Evolutionary conservation across 2,888 invertebrate genomes (phyloP).

Genomic region (Stenodera caucasica): DNA sequence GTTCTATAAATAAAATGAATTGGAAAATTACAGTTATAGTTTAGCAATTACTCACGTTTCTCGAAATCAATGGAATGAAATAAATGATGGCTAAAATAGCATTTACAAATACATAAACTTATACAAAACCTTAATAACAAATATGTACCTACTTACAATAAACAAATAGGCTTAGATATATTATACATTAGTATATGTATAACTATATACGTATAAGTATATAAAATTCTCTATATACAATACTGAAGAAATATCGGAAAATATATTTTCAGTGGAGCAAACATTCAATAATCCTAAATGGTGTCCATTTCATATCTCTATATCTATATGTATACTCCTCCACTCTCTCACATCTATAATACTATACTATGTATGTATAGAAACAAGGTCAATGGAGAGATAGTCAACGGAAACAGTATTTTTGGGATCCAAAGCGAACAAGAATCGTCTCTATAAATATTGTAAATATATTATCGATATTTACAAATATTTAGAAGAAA

Average conservation of each 20-base stretch:
- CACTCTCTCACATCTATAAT: background rate
- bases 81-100: too few relatives aligned
- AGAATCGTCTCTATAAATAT: background rate
- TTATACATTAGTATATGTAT: too few relatives aligned
- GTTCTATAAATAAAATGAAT: background rate
- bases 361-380: too few relatives aligned
- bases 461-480: background rate
- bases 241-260: constrained; percentile 14
- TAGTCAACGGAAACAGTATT: background rate
- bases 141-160: background rate
- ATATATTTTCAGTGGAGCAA: constrained; percentile 22
- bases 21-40: background rate
- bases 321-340: too few relatives aligned
- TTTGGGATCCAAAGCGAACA: too few relatives aligned
- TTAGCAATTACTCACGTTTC: background rate
- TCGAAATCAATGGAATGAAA: too few relatives aligned
- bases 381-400: background rate
- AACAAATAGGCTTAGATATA: background rate
- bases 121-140: too few relatives aligned
- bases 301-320: constrained; percentile 18
- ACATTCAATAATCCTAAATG: constrained; percentile 25
- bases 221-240: too few relatives aligned
- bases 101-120: too few relatives aligned
- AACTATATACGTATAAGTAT: too few relatives aligned
- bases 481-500: background rate